phyloP scores from a whole-genome alignment of 2,888 invertebrate species.

The Danaus chrysippus region DNA sequence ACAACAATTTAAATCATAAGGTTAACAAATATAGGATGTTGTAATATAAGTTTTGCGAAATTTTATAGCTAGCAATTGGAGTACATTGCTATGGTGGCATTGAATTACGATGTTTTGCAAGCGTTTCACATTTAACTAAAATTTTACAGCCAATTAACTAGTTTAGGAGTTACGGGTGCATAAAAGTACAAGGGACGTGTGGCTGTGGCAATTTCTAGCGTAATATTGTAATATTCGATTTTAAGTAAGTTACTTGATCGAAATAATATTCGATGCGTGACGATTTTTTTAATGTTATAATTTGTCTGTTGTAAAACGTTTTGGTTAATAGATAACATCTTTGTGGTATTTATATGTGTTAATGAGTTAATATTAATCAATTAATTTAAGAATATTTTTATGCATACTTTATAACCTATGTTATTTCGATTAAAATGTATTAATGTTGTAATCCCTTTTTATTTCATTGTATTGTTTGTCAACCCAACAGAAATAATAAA shows the following conservation, averaged over 20 bases:
- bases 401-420: too few species aligned
- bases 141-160: conserved; percentile 51
- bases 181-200: conserved; percentile 52
- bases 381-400: too few species aligned
- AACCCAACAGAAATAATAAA: too few species aligned
- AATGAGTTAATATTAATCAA: too few species aligned
- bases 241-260: conserved; percentile 27
- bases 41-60: conserved; percentile 50
- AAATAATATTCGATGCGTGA: conserved; percentile 37
- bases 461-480: too few species aligned
- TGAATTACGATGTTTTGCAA: conserved; percentile 46
- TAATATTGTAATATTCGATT: conserved; percentile 44
- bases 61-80: conserved; percentile 51
- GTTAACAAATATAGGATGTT: conserved; percentile 22
- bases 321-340: conserved; percentile 6
- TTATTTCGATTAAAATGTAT: too few species aligned
- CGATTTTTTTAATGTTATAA: conserved; percentile 19
- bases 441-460: too few species aligned
- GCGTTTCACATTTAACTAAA: conserved; percentile 38
- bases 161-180: conserved; percentile 53
- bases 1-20: conserved; percentile 21
- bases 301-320: conserved; percentile 8
- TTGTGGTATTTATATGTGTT: neutral
- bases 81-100: conserved; percentile 63
- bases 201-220: conserved; percentile 42